A percentile compares a stretch with the other conserved stretches of the same genome.
Evolutionary conservation across 1,140 invertebrate genomes (phyloP).

Genomic region (Lepidurus arcticus): DNA sequence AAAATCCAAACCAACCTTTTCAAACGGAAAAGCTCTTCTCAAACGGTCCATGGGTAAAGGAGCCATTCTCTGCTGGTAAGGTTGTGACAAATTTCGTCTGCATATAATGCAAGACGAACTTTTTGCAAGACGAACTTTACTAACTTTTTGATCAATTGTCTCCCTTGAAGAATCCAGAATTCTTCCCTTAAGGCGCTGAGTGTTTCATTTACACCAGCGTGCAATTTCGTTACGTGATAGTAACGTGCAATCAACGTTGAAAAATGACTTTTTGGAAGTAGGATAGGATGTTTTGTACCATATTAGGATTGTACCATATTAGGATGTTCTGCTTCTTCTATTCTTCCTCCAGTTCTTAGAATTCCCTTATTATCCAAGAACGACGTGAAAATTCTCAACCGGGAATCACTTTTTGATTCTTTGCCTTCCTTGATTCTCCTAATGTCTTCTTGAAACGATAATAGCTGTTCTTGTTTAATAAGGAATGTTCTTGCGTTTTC

Average conservation of each 20-base stretch:
- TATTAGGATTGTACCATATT: too few species aligned
- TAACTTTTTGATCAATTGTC: slow-evolving; percentile 23
- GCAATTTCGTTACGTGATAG: slow-evolving; percentile 16
- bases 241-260: slow-evolving; percentile 23
- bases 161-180: slow-evolving; percentile 34
- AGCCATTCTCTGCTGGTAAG: not conserved
- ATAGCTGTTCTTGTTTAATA: not conserved
- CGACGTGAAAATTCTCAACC: not conserved
- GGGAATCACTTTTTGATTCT: not conserved
- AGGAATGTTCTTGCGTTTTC: not conserved
- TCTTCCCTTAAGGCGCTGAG: slow-evolving; percentile 29
- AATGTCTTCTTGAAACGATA: not conserved
- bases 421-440: not conserved
- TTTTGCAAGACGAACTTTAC: too few species aligned
- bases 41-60: not conserved
- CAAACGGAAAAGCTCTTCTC: not conserved
- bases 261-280: slow-evolving; percentile 27
- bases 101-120: slow-evolving; percentile 33
- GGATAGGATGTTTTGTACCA: slow-evolving; percentile 16
- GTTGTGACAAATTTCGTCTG: not conserved
- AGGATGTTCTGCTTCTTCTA: too few species aligned
- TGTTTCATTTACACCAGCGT: slow-evolving; percentile 27
- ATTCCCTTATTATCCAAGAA: not conserved
- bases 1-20: not conserved
- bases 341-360: slow-evolving; percentile 4